Conservation (phyloP, 2,888 invertebrate genomes). For the Danaus chrysippus region DNA sequence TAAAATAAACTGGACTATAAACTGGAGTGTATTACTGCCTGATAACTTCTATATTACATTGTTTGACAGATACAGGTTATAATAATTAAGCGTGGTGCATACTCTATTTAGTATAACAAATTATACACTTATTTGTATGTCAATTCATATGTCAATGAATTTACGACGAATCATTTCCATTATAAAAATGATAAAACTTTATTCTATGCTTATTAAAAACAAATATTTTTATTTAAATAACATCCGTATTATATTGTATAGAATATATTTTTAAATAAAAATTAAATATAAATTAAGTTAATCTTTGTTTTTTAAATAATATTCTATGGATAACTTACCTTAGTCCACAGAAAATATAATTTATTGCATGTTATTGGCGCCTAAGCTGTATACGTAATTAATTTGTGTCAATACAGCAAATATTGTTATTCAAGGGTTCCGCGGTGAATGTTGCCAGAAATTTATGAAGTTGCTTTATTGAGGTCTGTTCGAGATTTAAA, state of each 20-base stretch:
- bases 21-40: constrained; percentile 31
- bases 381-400: background rate
- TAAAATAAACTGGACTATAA: constrained; percentile 34
- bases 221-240: too few species aligned
- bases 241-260: too few species aligned
- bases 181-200: too few species aligned
- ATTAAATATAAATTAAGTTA: too few species aligned
- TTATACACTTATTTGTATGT: too few species aligned
- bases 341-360: background rate
- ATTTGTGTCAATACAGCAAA: background rate
- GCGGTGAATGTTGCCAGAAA: background rate
- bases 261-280: too few species aligned
- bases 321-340: too few species aligned
- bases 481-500: too few species aligned
- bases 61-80: constrained; percentile 27
- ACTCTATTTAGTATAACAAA: background rate
- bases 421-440: background rate
- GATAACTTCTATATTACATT: constrained; percentile 24
- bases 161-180: too few species aligned
- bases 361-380: background rate
- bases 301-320: too few species aligned
- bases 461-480: background rate
- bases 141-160: too few species aligned
- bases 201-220: too few species aligned
- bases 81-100: constrained; percentile 12